Percentiles rank a stretch among this genome's conserved stretches.
Conservation (phyloP, 2,113 vertebrate species). For the Daboia siamensis region DNA sequence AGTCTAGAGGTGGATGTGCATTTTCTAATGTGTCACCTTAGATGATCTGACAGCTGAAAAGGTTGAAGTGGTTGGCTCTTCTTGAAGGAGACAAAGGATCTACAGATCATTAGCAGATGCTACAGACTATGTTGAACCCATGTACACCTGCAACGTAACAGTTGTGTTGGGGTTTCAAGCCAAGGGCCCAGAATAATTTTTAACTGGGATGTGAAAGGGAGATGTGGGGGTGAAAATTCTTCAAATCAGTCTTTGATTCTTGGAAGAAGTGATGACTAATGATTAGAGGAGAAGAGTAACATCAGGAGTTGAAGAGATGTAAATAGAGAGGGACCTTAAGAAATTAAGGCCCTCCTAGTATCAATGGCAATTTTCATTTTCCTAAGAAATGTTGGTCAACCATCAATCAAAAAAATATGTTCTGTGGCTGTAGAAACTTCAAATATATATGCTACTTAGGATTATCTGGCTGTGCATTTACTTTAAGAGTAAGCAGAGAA, state of each 20-base stretch:
- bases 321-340: not conserved
- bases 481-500: not conserved
- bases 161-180: not conserved
- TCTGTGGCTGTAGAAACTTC: not conserved
- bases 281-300: not conserved
- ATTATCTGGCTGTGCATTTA: not conserved
- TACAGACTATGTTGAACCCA: not conserved
- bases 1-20: slow-evolving; percentile 6
- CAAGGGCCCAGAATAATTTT: not conserved
- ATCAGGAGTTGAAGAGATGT: not conserved
- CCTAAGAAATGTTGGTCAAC: not conserved
- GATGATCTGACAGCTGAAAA: not conserved
- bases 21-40: not conserved
- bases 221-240: not conserved
- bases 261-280: not conserved
- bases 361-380: not conserved
- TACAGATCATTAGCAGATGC: not conserved
- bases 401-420: not conserved
- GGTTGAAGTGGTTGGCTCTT: slow-evolving; percentile 1
- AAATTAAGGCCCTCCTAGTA: not conserved
- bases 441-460: not conserved
- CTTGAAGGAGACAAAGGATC: not conserved
- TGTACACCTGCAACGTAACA: not conserved
- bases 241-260: not conserved
- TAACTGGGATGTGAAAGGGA: not conserved